phyloP scores from a whole-genome alignment of 1,140 invertebrate species.

The Bombus confusus region DNA sequence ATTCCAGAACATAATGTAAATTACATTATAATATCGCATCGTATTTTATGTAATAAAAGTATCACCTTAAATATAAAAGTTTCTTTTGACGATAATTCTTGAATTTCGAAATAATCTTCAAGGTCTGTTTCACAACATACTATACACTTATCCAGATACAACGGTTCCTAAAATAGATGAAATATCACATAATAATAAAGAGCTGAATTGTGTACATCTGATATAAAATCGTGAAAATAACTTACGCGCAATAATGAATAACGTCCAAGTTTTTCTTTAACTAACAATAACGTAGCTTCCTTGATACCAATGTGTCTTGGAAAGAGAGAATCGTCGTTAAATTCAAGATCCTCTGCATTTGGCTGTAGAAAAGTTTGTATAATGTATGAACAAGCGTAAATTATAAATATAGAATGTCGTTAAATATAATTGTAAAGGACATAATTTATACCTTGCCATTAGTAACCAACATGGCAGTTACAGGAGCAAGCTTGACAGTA shows the following conservation, averaged over 20 bases:
- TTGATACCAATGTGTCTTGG: conserved; percentile 88
- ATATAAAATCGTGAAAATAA: conserved; percentile 22
- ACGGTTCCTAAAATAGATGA: conserved; percentile 87
- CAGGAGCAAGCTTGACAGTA: conserved; percentile 93
- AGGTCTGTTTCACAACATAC: conserved; percentile 93
- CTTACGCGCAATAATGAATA: conserved; percentile 91
- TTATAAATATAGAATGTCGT: neutral
- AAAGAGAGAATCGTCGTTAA: conserved; percentile 82
- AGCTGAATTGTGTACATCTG: neutral
- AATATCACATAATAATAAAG: neutral
- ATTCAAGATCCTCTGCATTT: conserved; percentile 78
- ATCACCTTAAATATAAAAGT: conserved; percentile 96
- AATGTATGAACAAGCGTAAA: neutral
- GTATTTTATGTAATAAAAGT: neutral
- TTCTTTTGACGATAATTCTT: conserved; percentile 96
- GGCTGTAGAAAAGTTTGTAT: conserved; percentile 78
- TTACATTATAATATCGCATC: neutral
- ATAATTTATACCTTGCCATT: conserved; percentile 88
- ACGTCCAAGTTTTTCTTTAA: conserved; percentile 94
- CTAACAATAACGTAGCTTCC: conserved; percentile 93
- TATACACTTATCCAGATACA: conserved; percentile 94
- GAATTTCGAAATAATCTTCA: conserved; percentile 97
- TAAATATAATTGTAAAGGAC: neutral
- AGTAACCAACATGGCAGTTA: conserved; percentile 94
- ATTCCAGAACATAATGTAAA: neutral